Percentiles rank a stretch among this genome's conserved stretches.
Conservation (phyloP, 1,140 invertebrate species). For the Melitaea cinxia region DNA sequence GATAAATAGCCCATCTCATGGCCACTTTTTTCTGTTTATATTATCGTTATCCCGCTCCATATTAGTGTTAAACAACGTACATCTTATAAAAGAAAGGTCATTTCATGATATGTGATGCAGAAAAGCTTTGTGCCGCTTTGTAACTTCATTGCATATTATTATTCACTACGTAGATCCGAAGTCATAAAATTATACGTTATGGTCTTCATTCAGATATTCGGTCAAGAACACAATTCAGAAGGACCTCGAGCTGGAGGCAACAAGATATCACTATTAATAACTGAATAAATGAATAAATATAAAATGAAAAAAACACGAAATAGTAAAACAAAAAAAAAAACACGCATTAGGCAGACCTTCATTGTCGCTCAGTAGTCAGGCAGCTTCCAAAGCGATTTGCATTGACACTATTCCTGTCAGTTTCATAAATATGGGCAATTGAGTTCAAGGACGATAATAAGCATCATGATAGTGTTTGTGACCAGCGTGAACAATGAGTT, state of each 20-base stretch:
- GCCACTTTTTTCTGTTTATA: conserved; percentile 74
- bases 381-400: conserved; percentile 63
- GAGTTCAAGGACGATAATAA: conserved; percentile 77
- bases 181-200: not conserved
- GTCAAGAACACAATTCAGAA: conserved; percentile 38
- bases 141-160: not conserved
- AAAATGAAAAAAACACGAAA: conserved; percentile 1
- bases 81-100: too few relatives aligned
- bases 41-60: conserved; percentile 57
- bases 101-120: not conserved
- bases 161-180: not conserved
- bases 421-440: conserved; percentile 75
- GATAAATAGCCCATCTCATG: conserved; percentile 68
- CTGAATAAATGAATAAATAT: conserved; percentile 21
- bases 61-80: conserved; percentile 28
- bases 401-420: conserved; percentile 76
- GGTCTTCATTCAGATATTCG: conserved; percentile 14
- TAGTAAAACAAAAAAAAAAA: not conserved
- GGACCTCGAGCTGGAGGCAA: conserved; percentile 43
- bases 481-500: conserved; percentile 77
- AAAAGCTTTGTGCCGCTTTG: too few relatives aligned
- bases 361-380: conserved; percentile 53
- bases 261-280: conserved; percentile 31
- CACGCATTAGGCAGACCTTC: conserved; percentile 26
- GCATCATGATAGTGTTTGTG: conserved; percentile 69